Conservation (phyloP, 2,113 vertebrate genomes). For the Nansenia antarctica region DNA sequence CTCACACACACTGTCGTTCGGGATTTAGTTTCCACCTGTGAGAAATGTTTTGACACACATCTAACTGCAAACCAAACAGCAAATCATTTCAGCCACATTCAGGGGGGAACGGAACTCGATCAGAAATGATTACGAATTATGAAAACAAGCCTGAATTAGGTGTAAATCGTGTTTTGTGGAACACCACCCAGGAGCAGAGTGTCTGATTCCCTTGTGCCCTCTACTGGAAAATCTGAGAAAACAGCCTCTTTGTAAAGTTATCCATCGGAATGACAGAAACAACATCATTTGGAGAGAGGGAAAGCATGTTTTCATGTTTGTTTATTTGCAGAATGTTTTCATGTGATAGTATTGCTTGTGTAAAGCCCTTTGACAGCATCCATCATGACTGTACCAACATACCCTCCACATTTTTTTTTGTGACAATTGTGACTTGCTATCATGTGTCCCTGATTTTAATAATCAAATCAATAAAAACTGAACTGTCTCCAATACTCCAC, state of each 20-base stretch:
- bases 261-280: background rate
- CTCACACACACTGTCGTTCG: no score
- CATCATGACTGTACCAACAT: background rate
- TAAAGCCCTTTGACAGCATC: background rate
- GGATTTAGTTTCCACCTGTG: no score
- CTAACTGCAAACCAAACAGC: no score
- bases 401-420: background rate
- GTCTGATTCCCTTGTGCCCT: conserved; percentile 2
- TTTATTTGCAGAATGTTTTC: conserved; percentile 1
- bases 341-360: background rate
- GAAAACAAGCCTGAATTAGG: no score
- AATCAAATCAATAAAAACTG: no score
- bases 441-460: background rate
- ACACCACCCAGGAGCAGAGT: background rate
- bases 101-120: no score
- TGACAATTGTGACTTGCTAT: background rate
- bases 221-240: background rate
- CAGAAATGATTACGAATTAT: no score
- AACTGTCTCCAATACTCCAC: no score
- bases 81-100: no score
- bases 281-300: background rate
- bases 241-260: background rate
- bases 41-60: no score
- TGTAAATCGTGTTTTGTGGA: no score
- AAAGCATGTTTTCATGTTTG: background rate